These are phyloP conservation scores for Dynastes hyllus DNA, from an alignment of 2,888 invertebrate genomes.

Conservation along the genomic window DNA sequence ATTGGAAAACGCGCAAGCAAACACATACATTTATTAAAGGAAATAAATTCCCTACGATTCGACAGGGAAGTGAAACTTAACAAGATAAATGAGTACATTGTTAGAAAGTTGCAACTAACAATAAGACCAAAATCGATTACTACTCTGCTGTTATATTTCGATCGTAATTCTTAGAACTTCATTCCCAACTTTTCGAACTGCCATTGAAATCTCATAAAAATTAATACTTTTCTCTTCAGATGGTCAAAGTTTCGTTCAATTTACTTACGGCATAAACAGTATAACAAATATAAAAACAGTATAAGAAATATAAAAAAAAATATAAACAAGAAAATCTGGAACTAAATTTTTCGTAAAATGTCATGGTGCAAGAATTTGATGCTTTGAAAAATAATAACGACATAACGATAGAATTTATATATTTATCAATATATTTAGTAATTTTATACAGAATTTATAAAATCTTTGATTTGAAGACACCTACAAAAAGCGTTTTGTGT, in stretches of 20 bases:
- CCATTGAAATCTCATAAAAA: constrained; percentile 47
- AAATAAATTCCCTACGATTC: constrained; percentile 48
- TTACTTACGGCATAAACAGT: background rate
- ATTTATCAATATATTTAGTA: too few species aligned
- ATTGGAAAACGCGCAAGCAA: background rate
- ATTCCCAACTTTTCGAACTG: constrained; percentile 39
- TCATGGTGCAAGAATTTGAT: too few species aligned
- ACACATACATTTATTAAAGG: constrained; percentile 24
- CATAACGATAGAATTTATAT: too few species aligned
- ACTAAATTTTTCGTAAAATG: too few species aligned
- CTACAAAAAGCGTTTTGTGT: too few species aligned
- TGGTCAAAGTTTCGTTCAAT: constrained; percentile 25
- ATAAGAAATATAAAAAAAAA: too few species aligned
- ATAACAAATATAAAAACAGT: background rate
- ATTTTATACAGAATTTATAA: too few species aligned
- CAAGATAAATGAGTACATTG: background rate
- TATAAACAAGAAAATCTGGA: too few species aligned
- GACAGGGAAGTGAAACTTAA: background rate
- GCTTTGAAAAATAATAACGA: too few species aligned
- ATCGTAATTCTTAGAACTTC: constrained; percentile 49
- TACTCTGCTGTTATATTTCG: constrained; percentile 45
- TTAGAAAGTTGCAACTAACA: background rate
- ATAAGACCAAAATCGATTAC: constrained; percentile 31
- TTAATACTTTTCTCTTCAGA: constrained; percentile 42
- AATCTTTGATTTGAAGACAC: too few species aligned